A percentile compares a stretch with the other conserved stretches of the same genome.
phyloP scores from a whole-genome alignment of 2,797 vertebrate genomes.

The Coccyzus lansbergi region DNA sequence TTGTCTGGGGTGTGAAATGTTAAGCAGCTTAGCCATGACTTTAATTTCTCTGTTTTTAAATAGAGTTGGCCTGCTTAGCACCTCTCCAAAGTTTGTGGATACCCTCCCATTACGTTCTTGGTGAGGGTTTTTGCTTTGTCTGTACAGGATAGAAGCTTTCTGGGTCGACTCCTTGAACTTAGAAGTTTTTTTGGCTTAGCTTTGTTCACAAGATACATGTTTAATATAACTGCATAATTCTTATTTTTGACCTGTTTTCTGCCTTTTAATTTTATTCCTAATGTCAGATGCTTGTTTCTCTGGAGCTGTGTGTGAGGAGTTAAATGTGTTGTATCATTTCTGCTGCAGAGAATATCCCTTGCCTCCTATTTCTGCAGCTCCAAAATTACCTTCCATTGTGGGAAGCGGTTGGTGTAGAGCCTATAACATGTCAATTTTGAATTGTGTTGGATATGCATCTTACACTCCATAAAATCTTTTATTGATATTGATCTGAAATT shows the following conservation, averaged over 20 bases:
- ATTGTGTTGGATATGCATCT: constrained; percentile 49
- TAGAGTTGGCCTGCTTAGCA: constrained; percentile 6
- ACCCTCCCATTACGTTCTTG: not conserved
- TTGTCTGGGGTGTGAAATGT: constrained; percentile 36
- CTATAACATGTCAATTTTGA: constrained; percentile 58
- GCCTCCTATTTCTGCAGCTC: not conserved
- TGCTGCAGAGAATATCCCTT: not conserved
- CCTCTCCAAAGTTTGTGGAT: not conserved
- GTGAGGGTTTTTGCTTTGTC: not conserved
- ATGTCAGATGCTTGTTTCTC: not conserved
- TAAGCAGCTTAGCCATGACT: constrained; percentile 49
- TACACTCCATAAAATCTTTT: constrained; percentile 48
- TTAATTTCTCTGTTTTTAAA: constrained; percentile 50
- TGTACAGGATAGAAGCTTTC: not conserved
- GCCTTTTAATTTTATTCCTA: not conserved
- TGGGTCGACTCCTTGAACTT: not conserved
- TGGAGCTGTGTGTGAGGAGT: not conserved
- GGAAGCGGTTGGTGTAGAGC: not conserved
- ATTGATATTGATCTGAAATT: constrained; percentile 65
- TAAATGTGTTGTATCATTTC: not conserved
- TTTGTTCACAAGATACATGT: not conserved
- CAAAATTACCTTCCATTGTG: constrained; percentile 21
- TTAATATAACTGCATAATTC: not conserved
- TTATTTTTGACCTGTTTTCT: not conserved
- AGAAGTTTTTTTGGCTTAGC: not conserved